Base-by-base conservation (phyloP, 2,113 vertebrate genomes). In the Damaliscus lunatus region DNA sequence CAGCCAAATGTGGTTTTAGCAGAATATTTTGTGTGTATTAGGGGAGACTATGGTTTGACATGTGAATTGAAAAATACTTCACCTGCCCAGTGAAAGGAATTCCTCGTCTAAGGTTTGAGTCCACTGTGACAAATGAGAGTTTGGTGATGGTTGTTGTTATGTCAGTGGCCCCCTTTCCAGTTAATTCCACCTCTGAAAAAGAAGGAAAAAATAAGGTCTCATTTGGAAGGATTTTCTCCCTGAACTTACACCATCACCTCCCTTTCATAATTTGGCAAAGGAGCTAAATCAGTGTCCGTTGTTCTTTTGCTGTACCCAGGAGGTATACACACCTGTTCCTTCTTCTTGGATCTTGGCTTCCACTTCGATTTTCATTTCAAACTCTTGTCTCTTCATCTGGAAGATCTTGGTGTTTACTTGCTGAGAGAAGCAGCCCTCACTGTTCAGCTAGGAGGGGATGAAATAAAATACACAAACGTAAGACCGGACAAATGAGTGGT, bases 61-160 rank as follows among this genome's bases (percentile, higher is more conserved):
- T 82, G 27, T 60, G 74, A 95, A 85, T 0, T 87, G 19, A 46
- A 97, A 96, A 95, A 23, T 80, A 96, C 91, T 97, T 52, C 91
- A 99, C 99, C 99, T 84, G 98, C 10, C 98, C 99, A 15, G 93
- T 98, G 88, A 99, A 97, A 15, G 99, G 99, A 67, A 99, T 98
- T 4, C 99, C 99, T 55, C 83, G 97, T 97, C 98, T 98, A 57
- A 98, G 99, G 7, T 97, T 14, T 23, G 97, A 36, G 36, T 99
- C 99, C 96, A 98, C 62, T 21, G 98, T 74, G 52, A 98, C 98
- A 96, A 99, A 99, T 17, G n/a, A 98, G 55, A 99, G 91, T 94
- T 96, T 99, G 96, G 98, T 98, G 90, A 99, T 83, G 52, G 89
- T 90, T 3, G 77, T 43, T 59, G 98, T 99, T 92, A 99, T 98